Evolutionary conservation across 2,888 invertebrate species (phyloP).

Genomic region (Macrophya annulata): DNA sequence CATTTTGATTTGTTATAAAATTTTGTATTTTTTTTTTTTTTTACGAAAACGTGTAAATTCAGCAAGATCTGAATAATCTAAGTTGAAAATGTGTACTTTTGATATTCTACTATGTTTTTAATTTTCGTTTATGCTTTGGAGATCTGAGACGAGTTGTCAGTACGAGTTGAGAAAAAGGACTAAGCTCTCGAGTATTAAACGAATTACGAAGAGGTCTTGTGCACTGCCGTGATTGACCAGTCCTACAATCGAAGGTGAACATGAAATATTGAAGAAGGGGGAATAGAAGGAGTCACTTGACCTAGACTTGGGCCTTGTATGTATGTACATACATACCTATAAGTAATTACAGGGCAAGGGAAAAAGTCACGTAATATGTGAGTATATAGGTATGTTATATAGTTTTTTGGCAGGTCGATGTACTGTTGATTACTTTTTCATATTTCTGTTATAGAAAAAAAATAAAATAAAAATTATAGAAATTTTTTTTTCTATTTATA

Average conservation of each 20-base stretch:
- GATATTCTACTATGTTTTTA: not conserved
- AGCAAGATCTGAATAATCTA: not conserved
- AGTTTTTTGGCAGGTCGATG: not conserved
- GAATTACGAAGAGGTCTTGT: constrained; percentile 16
- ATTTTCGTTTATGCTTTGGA: not conserved
- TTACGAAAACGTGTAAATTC: not conserved
- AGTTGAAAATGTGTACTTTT: not conserved
- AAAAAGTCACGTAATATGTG: not conserved
- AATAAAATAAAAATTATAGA: not conserved
- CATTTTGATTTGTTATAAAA: constrained; percentile 56
- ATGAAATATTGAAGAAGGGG: constrained; percentile 33
- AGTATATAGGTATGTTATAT: not conserved
- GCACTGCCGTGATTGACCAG: constrained; percentile 1
- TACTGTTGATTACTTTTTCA: not conserved
- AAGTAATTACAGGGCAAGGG: not conserved
- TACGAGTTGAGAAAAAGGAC: constrained; percentile 46
- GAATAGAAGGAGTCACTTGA: constrained; percentile 30
- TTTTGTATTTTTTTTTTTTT: not conserved
- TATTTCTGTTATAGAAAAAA: not conserved
- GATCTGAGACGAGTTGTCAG: constrained; percentile 8
- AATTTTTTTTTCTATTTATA: not conserved
- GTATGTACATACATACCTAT: not conserved
- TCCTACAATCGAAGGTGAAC: constrained; percentile 42
- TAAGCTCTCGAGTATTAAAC: constrained; percentile 16
- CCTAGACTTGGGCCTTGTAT: constrained; percentile 29